These are phyloP conservation scores for Microplitis deprimator DNA, from an alignment of 2,888 invertebrate genomes.

Conservation along the genomic window DNA sequence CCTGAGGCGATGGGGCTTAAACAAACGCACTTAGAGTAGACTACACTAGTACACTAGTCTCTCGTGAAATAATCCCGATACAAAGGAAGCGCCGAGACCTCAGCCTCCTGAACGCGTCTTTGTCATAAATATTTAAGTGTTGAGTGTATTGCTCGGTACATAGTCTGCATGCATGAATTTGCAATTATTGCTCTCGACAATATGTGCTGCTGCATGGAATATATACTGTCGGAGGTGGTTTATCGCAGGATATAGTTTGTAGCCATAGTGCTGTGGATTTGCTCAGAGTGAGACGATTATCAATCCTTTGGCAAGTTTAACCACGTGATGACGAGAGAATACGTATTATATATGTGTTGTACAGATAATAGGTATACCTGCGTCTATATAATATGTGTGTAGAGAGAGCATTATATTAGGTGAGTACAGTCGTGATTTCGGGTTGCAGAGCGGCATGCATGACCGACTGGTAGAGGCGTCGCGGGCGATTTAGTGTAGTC, in stretches of 20 bases:
- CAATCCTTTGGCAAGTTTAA: conserved; percentile 29
- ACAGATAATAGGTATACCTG: not conserved
- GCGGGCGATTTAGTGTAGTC: conserved; percentile 59
- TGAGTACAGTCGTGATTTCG: conserved; percentile 47
- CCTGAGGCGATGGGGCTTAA: conserved; percentile 50
- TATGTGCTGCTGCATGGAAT: not conserved
- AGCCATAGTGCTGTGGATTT: conserved; percentile 6
- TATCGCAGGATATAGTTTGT: not conserved
- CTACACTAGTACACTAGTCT: too few relatives aligned
- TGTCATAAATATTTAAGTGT: conserved; percentile 30
- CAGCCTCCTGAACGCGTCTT: conserved; percentile 10
- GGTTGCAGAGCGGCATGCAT: conserved; percentile 55
- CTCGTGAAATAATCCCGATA: conserved; percentile 37
- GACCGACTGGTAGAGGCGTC: conserved; percentile 56
- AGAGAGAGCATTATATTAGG: not conserved
- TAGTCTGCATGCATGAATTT: not conserved
- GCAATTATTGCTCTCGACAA: conserved; percentile 7
- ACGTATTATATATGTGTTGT: not conserved
- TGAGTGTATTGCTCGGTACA: not conserved
- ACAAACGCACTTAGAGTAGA: conserved; percentile 49
- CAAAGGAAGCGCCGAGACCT: conserved; percentile 23
- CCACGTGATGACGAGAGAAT: conserved; percentile 19
- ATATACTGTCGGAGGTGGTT: not conserved
- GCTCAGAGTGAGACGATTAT: conserved; percentile 22
- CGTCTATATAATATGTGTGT: not conserved